Evolutionary conservation across 2,113 vertebrate species (phyloP).

Genomic region (Saguinus midas): DNA sequence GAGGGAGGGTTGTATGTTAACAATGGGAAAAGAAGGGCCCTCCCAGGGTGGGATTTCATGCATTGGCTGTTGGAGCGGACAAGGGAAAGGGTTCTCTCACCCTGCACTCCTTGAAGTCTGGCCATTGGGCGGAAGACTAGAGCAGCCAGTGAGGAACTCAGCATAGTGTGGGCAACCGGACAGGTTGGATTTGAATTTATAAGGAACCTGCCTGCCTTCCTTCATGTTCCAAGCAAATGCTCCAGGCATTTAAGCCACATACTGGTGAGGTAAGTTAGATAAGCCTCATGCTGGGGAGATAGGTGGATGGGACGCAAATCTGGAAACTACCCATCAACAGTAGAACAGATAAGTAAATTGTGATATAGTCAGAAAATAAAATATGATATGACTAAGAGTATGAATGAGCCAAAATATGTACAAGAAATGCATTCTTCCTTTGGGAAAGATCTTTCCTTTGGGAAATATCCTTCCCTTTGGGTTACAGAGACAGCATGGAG

Average conservation of each 20-base stretch:
- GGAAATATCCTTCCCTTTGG: too few species aligned
- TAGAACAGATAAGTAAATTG: not conserved
- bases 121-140: not conserved
- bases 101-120: not conserved
- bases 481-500: not conserved
- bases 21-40: not conserved
- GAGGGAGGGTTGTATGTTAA: not conserved
- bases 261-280: not conserved
- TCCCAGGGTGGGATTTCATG: not conserved
- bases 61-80: accelerated
- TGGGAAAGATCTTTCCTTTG: too few species aligned
- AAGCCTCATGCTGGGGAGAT: not conserved
- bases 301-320: not conserved
- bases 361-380: not conserved
- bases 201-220: not conserved
- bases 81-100: not conserved
- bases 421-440: not conserved
- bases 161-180: not conserved
- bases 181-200: not conserved
- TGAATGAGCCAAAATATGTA: not conserved
- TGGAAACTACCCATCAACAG: not conserved
- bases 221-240: not conserved
- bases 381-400: not conserved
- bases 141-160: not conserved
- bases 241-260: not conserved